Base-by-base conservation (phyloP, 1,140 invertebrate genomes). In the Rhagoletis zephyria region DNA sequence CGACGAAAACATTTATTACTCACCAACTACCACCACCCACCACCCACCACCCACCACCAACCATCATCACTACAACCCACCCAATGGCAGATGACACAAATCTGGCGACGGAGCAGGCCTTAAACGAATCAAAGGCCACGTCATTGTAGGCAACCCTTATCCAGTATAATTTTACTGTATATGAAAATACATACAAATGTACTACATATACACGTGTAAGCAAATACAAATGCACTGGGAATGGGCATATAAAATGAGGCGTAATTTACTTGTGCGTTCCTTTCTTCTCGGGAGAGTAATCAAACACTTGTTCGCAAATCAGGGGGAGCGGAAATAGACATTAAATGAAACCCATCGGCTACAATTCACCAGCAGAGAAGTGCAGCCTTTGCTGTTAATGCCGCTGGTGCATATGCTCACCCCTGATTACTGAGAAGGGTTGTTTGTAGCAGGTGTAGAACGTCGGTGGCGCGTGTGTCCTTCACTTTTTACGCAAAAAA, bases 51-150 rank as follows among this genome's bases (percentile, higher is more conserved):
- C 51, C 74, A 56, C 45, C 48, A 56, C 48, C 7, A 19, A 16
- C 61, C 12, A 63, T 14, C 2, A n/a, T 3, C 74, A n/a, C 1
- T 19, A 10, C 14, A 42, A n/a, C 10, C 30, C 70, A 56, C 74
- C 74, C 74, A 81, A 56, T 81, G n/a, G 74, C 74, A 59, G 74
- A 81, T 81, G 74, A 51, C 74, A 56, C 74, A 81, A 81, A 81
- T 81, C 74, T 81, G 74, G 3, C n/a, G 48, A 12, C 4, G 48
- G 56, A 81, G 56, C 48, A 19, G 30, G 48, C 19, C 10, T 3
- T n/a, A 1, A n/a, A 59, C 74, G 19, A 81, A 81, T 81, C 19
- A 59, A 56, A 81, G 45, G 45, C 6, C n/a, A 81, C 48, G 61
- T 63, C 61, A 63, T 63, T 63, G 61, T 14, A 7, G 61, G 9